Evolutionary conservation across 2,113 vertebrate species (phyloP).

Genomic region (Istiophorus platypterus): DNA sequence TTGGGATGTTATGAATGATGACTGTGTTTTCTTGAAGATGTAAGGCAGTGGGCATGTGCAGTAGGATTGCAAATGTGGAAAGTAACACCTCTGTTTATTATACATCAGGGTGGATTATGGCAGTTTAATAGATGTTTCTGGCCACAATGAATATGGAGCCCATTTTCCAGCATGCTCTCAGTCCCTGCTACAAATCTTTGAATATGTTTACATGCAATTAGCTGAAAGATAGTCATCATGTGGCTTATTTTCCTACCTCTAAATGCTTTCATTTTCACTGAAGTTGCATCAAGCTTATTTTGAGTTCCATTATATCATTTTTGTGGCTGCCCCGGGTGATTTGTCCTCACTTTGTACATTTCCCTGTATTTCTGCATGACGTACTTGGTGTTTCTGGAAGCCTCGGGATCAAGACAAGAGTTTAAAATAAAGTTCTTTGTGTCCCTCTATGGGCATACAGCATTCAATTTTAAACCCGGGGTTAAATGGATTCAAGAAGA

Average conservation of each 20-base stretch:
- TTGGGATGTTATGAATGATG: constrained; percentile 33
- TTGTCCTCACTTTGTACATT: no score
- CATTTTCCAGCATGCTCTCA: constrained; percentile 20
- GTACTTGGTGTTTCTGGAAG: not conserved
- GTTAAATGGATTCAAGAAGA: no score
- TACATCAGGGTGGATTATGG: constrained; percentile 11
- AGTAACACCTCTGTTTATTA: constrained; percentile 20
- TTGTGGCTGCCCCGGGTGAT: not conserved
- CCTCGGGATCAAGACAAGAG: not conserved
- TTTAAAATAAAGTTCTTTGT: no score
- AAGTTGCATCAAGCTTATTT: not conserved
- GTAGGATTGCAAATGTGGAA: constrained; percentile 26
- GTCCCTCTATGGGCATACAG: no score
- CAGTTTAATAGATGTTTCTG: constrained; percentile 24
- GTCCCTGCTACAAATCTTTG: constrained; percentile 3
- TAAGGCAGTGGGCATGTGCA: constrained; percentile 6
- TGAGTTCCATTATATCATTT: not conserved
- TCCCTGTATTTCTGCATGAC: not conserved
- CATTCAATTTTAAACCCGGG: no score
- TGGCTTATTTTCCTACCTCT: constrained; percentile 25
- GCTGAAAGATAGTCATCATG: not conserved
- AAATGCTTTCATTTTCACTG: constrained; percentile 1
- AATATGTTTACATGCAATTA: constrained; percentile 14
- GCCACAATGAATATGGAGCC: not conserved
- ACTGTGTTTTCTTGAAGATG: constrained; percentile 13